Conservation (phyloP, 2,113 vertebrate species). For the Eubucco bourcierii region DNA sequence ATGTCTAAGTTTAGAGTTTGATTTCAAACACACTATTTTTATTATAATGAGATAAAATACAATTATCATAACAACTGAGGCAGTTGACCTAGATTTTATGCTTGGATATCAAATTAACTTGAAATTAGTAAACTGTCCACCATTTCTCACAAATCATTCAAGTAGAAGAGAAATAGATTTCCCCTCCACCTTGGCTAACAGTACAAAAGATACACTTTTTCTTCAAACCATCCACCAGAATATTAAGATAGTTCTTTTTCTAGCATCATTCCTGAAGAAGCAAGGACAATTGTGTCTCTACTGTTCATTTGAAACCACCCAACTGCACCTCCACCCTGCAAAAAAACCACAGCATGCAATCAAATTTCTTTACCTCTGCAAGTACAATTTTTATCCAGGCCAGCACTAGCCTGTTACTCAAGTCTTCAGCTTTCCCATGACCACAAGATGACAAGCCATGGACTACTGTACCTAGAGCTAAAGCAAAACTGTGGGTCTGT, state of each 20-base stretch:
- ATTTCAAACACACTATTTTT: background rate
- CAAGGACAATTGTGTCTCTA: background rate
- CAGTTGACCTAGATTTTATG: background rate
- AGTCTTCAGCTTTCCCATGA: constrained; percentile 91
- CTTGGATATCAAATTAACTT: background rate
- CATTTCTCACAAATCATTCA: background rate
- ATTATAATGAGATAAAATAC: background rate
- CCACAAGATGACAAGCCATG: constrained; percentile 88
- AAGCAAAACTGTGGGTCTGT: constrained; percentile 91
- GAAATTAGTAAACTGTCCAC: background rate
- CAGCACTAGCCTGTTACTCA: constrained; percentile 84
- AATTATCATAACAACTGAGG: background rate
- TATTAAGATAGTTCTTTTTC: background rate
- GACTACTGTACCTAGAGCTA: constrained; percentile 86
- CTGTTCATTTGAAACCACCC: background rate
- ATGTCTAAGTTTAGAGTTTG: background rate
- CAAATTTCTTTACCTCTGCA: constrained; percentile 80
- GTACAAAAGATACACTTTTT: background rate
- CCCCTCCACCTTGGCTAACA: background rate
- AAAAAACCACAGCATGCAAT: background rate
- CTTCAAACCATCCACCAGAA: background rate
- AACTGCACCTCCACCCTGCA: background rate
- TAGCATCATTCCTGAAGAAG: background rate
- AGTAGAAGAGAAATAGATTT: background rate
- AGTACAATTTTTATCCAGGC: constrained; percentile 90